Evolutionary conservation across 1,140 invertebrate genomes (phyloP), one percentile per base, ranked within the genome.

Genomic region (Drosophila dunni): DNA sequence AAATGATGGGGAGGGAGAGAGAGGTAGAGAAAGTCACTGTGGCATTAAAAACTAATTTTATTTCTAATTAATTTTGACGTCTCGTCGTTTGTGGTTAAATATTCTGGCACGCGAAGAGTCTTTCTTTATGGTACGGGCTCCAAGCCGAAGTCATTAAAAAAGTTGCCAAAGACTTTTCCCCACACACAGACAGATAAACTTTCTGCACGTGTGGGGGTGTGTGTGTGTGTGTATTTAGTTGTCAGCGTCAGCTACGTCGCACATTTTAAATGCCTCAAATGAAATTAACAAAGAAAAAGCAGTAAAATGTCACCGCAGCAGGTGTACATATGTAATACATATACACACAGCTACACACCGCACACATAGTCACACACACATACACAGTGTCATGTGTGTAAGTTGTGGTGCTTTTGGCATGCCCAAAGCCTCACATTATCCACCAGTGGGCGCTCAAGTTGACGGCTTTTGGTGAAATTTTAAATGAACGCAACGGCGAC

Each of bases 31-130:
- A 58, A 81, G 68, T 74, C 73, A 80, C 78, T 79, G 67, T 86
- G 72, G 79, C 79, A 86, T 88, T 86, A 86, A 86, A 86, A 86
- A 86, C 83, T 86, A 86, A 86, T 86, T 86, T 88, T 86, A 86
- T 86, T 86, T 86, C 83, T 88, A 88, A 88, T 88, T 88, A 88
- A 88, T 88, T 88, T 88, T 88, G 83, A 88, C 83, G 84, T 88
- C 84, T 88, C 79, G 83, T 88, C 83, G 83, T 89, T 88, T 88
- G 83, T 73, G 83, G 83, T 89, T 88, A 88, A 88, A 88, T 88
- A 88, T 88, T 83, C 84, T 78, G 72, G 83, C 83, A 83, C 79
- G 83, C 84, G 79, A 86, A 79, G 73, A 70, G 83, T 65, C 79
- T 78, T 66, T 68, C 57, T 67, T 57, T 72, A 66, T 70, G 72